Percentiles rank a stretch among this genome's conserved stretches.
Conservation (phyloP, 2,113 vertebrate species). For the Balaeniceps rex region DNA sequence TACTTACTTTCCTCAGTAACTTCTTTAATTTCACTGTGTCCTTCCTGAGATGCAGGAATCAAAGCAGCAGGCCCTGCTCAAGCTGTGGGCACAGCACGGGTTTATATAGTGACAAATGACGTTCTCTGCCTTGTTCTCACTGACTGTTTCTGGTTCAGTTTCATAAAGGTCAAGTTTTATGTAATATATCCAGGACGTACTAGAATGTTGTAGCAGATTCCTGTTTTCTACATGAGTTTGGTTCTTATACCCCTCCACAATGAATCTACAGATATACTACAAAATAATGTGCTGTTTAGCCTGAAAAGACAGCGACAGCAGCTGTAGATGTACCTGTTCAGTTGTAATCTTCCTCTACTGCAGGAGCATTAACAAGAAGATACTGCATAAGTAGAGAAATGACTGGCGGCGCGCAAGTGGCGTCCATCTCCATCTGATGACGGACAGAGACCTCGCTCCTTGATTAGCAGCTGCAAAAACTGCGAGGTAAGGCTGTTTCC, state of each 20-base stretch:
- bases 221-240: accelerated
- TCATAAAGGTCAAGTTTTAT: neutral
- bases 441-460: neutral
- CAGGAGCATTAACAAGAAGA: neutral
- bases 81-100: neutral
- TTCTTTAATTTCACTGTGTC: neutral
- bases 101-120: neutral
- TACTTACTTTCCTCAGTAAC: too few relatives aligned
- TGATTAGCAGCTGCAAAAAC: neutral
- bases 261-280: neutral
- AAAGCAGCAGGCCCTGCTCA: neutral
- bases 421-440: neutral
- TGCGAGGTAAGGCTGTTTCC: too few relatives aligned
- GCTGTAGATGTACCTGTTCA: neutral
- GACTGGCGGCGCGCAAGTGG: neutral
- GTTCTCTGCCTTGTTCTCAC: neutral
- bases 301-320: neutral
- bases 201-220: neutral
- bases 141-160: neutral
- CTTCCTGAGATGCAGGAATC: neutral
- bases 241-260: neutral
- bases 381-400: neutral
- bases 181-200: neutral
- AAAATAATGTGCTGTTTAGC: neutral
- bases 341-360: neutral